A percentile compares a stretch with the other conserved stretches of the same genome.
These are phyloP conservation scores for Hylia prasina DNA, from an alignment of 2,113 vertebrate species.

Conservation along the genomic window DNA sequence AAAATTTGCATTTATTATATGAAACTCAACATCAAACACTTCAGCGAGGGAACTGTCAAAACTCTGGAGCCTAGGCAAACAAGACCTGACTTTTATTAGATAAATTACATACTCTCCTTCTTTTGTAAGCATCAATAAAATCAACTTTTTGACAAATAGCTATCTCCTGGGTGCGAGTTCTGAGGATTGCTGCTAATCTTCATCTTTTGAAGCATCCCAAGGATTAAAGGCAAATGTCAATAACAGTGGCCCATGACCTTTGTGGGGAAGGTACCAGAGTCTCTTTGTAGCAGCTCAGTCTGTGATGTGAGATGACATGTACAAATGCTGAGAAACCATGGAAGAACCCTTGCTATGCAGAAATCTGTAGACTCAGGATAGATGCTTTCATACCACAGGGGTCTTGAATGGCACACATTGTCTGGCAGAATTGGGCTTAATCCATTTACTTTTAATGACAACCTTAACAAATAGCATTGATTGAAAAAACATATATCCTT, in stretches of 20 bases:
- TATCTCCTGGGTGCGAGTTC: slow-evolving; percentile 67
- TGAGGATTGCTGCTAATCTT: slow-evolving; percentile 72
- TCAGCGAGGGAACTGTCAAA: slow-evolving; percentile 11
- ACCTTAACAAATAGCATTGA: neutral
- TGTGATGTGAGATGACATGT: neutral
- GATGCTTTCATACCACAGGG: neutral
- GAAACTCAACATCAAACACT: slow-evolving; percentile 32
- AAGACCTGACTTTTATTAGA: slow-evolving; percentile 57
- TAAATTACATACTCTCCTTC: slow-evolving; percentile 55
- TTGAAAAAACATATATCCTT: neutral
- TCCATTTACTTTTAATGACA: neutral
- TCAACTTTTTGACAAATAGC: slow-evolving; percentile 69
- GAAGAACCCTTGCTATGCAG: neutral
- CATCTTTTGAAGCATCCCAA: slow-evolving; percentile 72
- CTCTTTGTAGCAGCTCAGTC: neutral
- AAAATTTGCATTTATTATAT: slow-evolving; percentile 55
- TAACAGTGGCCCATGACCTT: slow-evolving; percentile 63
- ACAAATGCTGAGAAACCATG: neutral
- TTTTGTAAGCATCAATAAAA: slow-evolving; percentile 66
- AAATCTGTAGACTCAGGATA: neutral
- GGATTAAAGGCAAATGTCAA: slow-evolving; percentile 72
- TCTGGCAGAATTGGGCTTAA: neutral
- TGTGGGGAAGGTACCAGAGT: neutral
- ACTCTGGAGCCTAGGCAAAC: slow-evolving; percentile 36
- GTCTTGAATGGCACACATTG: neutral